A percentile compares a stretch with the other conserved stretches of the same genome.
These are phyloP conservation scores for Tychaedon coryphoeus DNA, from an alignment of 2,113 vertebrate genomes.

Conservation along the genomic window DNA sequence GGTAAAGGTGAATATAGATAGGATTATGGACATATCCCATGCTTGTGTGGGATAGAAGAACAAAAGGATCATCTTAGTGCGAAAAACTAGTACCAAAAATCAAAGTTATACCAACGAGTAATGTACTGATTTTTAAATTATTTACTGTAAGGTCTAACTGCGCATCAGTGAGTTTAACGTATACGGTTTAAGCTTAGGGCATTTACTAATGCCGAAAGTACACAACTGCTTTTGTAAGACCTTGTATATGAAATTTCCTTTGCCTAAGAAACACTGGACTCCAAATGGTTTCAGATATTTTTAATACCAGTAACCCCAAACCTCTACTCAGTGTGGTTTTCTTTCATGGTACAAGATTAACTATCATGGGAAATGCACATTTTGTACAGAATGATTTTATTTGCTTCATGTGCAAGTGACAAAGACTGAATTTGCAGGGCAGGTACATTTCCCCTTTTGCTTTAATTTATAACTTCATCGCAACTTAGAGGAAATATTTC, in stretches of 20 bases:
- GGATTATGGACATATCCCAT: background rate
- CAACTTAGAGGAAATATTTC: background rate
- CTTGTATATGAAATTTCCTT: background rate
- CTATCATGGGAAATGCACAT: background rate
- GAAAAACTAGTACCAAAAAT: background rate
- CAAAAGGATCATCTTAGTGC: background rate
- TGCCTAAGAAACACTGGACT: background rate
- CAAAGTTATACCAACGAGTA: background rate
- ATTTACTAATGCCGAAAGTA: background rate
- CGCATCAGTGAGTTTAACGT: rapidly evolving
- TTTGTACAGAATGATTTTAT: background rate
- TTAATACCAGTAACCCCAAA: background rate
- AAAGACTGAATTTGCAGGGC: background rate
- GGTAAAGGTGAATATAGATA: background rate
- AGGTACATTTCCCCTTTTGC: background rate
- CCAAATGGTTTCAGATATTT: background rate
- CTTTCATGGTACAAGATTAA: background rate
- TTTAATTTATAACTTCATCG: background rate
- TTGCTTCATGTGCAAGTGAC: background rate
- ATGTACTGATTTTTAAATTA: background rate
- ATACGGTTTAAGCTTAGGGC: background rate
- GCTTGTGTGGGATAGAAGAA: background rate
- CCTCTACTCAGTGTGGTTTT: background rate
- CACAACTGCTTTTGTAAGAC: background rate
- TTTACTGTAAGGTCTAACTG: background rate